phyloP scores from a whole-genome alignment of 2,797 vertebrate species.

The Myotis pilosus region DNA sequence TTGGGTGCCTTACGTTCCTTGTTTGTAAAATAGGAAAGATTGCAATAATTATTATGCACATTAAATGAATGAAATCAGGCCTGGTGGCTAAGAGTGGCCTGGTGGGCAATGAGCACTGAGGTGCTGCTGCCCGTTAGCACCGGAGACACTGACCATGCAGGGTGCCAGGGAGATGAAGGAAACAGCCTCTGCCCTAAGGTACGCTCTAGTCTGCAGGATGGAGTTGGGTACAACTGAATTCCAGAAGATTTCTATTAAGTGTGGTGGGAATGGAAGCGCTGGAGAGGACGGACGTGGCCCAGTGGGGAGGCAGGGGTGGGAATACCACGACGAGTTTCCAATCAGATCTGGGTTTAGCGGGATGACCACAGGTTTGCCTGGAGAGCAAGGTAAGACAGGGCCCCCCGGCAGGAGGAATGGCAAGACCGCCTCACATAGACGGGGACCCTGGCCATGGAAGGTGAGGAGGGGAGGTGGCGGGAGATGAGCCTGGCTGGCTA shows the following conservation, averaged over 20 bases:
- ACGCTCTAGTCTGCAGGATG: background rate
- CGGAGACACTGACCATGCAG: background rate
- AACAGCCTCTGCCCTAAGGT: background rate
- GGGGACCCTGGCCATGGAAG: background rate
- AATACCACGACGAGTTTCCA: background rate
- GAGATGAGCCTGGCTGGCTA: too few relatives aligned
- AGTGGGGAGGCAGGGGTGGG: background rate
- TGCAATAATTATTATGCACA: background rate
- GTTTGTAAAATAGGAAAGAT: background rate
- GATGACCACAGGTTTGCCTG: background rate
- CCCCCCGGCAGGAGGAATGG: background rate
- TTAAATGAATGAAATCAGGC: background rate
- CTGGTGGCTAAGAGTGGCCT: background rate
- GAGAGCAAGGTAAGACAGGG: background rate
- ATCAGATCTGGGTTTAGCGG: background rate
- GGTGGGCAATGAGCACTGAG: too few relatives aligned
- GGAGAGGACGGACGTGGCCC: background rate
- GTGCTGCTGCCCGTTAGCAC: background rate
- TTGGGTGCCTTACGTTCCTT: background rate
- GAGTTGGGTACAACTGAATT: background rate
- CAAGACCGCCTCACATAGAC: rapidly evolving
- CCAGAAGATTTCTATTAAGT: background rate
- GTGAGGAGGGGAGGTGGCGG: background rate
- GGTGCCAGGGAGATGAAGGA: background rate
- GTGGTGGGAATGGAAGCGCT: too few relatives aligned